phyloP scores from a whole-genome alignment of 2,113 vertebrate genomes.

The Cyprinodon brontotheroides region DNA sequence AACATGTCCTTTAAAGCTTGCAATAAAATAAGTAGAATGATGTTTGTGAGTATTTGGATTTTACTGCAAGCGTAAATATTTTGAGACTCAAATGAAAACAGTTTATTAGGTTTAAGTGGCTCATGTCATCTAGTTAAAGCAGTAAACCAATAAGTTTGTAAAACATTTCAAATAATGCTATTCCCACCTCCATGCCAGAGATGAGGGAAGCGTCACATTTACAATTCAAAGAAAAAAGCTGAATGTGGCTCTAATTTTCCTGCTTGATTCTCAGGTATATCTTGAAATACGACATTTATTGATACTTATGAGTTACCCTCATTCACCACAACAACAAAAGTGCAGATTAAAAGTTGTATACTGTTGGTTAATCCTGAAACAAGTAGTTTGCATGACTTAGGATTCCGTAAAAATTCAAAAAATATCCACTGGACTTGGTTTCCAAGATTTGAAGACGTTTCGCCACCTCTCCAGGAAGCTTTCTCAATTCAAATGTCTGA shows the following conservation, averaged over 20 bases:
- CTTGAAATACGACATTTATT: background rate
- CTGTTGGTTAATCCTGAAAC: background rate
- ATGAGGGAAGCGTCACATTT: background rate
- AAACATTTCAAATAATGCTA: background rate
- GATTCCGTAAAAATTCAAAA: no score
- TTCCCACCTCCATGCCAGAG: background rate
- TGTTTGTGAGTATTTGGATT: no score
- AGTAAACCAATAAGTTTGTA: no score
- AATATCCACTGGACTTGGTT: no score
- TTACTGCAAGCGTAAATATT: no score
- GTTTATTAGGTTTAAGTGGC: no score
- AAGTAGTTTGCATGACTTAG: slow-evolving; percentile 19
- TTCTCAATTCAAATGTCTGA: no score
- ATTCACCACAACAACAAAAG: background rate
- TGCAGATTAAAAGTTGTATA: background rate
- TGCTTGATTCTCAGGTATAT: background rate
- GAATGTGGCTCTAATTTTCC: background rate
- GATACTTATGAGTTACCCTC: background rate
- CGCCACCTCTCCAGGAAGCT: no score
- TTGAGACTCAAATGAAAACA: no score
- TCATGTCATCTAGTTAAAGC: background rate
- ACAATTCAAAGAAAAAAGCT: background rate
- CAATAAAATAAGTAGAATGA: no score
- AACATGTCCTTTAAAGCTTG: no score
- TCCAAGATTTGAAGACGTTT: no score